These are phyloP conservation scores for Glaucopsyche alexis DNA, from an alignment of 2,888 invertebrate species.

Conservation along the genomic window DNA sequence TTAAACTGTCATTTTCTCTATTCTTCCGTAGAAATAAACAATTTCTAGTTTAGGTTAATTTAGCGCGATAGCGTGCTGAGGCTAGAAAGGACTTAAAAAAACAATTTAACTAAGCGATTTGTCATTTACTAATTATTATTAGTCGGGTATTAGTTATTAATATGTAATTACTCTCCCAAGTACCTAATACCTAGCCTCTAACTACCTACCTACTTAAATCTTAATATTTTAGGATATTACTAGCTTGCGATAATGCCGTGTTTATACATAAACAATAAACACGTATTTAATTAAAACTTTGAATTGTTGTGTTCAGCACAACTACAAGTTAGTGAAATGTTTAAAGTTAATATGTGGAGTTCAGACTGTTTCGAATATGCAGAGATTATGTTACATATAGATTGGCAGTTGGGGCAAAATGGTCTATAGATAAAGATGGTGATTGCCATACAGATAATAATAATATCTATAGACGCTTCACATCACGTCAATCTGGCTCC, in stretches of 20 bases:
- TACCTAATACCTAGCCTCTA: not conserved
- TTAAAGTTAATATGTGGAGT: not conserved
- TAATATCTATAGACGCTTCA: too few relatives aligned
- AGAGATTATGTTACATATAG: not conserved
- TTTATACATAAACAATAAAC: not conserved
- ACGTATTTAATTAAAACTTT: conserved; percentile 2
- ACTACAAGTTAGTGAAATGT: conserved; percentile 8
- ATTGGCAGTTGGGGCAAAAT: not conserved
- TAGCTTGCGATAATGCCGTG: not conserved
- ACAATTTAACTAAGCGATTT: too few relatives aligned
- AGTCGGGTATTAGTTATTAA: not conserved
- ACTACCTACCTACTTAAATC: not conserved
- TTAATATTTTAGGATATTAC: not conserved
- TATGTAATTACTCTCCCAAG: not conserved
- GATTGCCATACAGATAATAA: too few relatives aligned
- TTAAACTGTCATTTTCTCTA: too few relatives aligned
- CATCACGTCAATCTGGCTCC: too few relatives aligned
- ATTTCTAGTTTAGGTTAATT: too few relatives aligned
- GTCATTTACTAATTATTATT: not conserved
- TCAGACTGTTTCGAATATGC: not conserved
- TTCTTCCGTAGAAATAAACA: too few relatives aligned
- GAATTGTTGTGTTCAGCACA: not conserved
- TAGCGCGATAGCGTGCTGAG: too few relatives aligned
- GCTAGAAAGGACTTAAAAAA: too few relatives aligned
- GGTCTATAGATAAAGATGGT: not conserved